Percentiles rank a stretch among this genome's conserved stretches.
Evolutionary conservation across 2,888 invertebrate species (phyloP).

Genomic region (Andrena bucephala): DNA sequence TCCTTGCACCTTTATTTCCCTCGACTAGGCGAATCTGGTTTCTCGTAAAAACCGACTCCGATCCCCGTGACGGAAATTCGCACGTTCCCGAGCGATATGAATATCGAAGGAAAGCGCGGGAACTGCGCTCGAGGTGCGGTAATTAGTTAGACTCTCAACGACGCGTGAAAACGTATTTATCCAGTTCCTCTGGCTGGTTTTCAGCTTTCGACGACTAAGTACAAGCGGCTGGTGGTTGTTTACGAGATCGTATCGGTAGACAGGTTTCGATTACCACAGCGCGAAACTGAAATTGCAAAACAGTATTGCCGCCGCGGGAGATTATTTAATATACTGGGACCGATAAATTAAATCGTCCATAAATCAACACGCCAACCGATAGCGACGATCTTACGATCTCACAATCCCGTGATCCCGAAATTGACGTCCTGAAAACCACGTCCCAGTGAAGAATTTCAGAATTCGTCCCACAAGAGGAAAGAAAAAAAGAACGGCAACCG

Average conservation of each 20-base stretch:
- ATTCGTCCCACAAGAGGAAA: neutral
- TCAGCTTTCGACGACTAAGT: constrained; percentile 22
- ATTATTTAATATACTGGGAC: neutral
- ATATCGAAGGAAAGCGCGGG: constrained; percentile 21
- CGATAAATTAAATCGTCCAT: constrained; percentile 15
- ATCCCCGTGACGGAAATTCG: constrained; percentile 9
- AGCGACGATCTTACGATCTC: neutral
- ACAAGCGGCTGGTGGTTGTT: constrained; percentile 8
- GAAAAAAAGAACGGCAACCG: constrained; percentile 1
- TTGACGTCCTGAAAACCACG: neutral
- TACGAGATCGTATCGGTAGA: constrained; percentile 33
- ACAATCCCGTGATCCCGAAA: neutral
- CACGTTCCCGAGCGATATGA: constrained; percentile 18
- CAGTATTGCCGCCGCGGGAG: neutral
- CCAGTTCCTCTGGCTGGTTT: constrained; percentile 15
- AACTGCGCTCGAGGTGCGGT: constrained; percentile 28
- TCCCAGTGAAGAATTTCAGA: neutral
- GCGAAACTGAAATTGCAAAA: constrained; percentile 36
- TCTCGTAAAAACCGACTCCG: constrained; percentile 2
- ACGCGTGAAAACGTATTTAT: constrained; percentile 35
- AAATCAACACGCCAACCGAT: neutral
- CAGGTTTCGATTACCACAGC: constrained; percentile 29
- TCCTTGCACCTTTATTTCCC: constrained; percentile 18
- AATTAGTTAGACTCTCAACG: constrained; percentile 38
- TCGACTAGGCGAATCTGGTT: neutral